These are phyloP conservation scores for Hyposoter didymator DNA, from an alignment of 2,888 invertebrate species.

Conservation along the genomic window DNA sequence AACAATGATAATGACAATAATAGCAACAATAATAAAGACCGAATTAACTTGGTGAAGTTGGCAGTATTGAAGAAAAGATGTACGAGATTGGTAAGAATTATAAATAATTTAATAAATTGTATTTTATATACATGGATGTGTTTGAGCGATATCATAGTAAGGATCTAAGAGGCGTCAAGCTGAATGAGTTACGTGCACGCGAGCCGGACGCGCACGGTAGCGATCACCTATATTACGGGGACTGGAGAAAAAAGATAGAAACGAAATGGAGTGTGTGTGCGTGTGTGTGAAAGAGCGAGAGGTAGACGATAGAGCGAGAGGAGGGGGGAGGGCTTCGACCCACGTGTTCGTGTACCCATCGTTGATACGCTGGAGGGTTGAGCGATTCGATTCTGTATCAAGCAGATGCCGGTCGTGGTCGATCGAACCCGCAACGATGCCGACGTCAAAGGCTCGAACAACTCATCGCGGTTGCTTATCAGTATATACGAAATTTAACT, in stretches of 20 bases:
- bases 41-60: slow-evolving; percentile 20
- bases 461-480: slow-evolving; percentile 64
- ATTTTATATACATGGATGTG: slow-evolving; percentile 31
- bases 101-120: slow-evolving; percentile 52
- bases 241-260: not conserved
- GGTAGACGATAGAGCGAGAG: not conserved
- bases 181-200: slow-evolving; percentile 64
- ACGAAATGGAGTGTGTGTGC: not conserved
- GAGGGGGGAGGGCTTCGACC: slow-evolving; percentile 8
- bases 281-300: slow-evolving; percentile 7
- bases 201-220: slow-evolving; percentile 53
- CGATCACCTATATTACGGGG: slow-evolving; percentile 57
- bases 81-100: slow-evolving; percentile 30
- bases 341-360: slow-evolving; percentile 43
- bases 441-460: slow-evolving; percentile 66
- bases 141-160: slow-evolving; percentile 39
- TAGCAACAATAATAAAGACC: slow-evolving; percentile 25
- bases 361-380: slow-evolving; percentile 25
- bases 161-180: slow-evolving; percentile 55
- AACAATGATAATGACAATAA: not conserved
- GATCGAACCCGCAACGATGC: slow-evolving; percentile 65
- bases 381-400: slow-evolving; percentile 51
- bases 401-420: slow-evolving; percentile 63
- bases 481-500: slow-evolving; percentile 30
- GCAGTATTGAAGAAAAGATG: not conserved